phyloP scores from a whole-genome alignment of 1,140 invertebrate genomes.

The Apis florea region DNA sequence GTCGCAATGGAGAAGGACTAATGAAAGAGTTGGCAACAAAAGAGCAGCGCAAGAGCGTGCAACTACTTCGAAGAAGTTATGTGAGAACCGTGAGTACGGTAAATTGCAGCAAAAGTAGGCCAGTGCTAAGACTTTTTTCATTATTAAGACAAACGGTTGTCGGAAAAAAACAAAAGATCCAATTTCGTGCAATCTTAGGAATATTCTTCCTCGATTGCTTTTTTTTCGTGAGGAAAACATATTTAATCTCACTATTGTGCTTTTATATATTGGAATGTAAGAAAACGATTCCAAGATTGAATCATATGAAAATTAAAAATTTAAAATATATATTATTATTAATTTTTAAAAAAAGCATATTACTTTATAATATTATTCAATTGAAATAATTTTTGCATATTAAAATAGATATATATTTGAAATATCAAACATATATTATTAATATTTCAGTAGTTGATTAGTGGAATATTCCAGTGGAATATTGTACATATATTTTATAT shows the following conservation, averaged over 20 bases:
- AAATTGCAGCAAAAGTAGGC: slow-evolving; percentile 34
- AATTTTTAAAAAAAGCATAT: no score
- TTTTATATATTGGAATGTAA: not conserved
- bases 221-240: no score
- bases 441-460: no score
- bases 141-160: slow-evolving; percentile 30
- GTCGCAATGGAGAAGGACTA: not conserved
- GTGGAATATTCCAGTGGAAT: no score
- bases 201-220: not conserved
- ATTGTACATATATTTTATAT: no score
- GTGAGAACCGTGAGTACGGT: slow-evolving; percentile 21
- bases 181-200: no score
- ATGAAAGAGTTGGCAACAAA: slow-evolving; percentile 35
- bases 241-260: not conserved
- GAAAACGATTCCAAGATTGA: not conserved
- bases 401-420: no score
- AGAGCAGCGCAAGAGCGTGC: slow-evolving; percentile 30
- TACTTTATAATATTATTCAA: no score
- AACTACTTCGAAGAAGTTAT: slow-evolving; percentile 20
- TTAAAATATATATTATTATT: not conserved
- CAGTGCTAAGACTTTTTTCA: slow-evolving; percentile 34
- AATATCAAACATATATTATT: no score
- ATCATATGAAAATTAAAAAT: not conserved
- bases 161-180: not conserved
- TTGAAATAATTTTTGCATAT: no score